A percentile compares a stretch with the other conserved stretches of the same genome.
Conservation (phyloP, 2,888 invertebrate species). For the Pristionchus exspectatus region DNA sequence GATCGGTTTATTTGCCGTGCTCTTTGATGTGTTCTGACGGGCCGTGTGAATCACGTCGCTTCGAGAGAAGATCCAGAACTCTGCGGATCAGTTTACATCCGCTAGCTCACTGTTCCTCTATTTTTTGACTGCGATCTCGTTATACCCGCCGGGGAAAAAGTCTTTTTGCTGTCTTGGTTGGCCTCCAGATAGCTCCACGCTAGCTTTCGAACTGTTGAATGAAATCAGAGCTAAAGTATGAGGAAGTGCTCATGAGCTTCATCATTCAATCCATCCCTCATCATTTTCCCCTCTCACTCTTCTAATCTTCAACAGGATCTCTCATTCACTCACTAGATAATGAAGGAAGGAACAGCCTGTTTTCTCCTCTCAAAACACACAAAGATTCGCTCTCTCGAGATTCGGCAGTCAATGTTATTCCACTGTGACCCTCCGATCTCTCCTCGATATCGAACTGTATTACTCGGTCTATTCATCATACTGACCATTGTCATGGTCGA, state of each 20-base stretch:
- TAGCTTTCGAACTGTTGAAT: neutral
- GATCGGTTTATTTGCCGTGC: neutral
- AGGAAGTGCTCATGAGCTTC: neutral
- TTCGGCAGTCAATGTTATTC: neutral
- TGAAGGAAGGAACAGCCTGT: neutral
- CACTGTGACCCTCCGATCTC: neutral
- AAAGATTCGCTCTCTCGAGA: neutral
- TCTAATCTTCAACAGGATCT: slow-evolving; percentile 34
- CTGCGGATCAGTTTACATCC: neutral
- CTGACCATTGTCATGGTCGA: neutral
- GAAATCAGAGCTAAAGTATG: neutral
- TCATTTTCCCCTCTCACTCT: neutral
- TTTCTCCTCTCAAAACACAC: neutral
- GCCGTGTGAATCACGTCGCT: neutral
- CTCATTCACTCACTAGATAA: neutral
- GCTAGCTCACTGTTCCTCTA: no score
- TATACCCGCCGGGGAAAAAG: no score
- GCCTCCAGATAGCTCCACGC: no score
- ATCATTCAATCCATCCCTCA: neutral
- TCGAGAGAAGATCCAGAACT: neutral
- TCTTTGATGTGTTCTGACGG: neutral
- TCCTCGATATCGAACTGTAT: slow-evolving; percentile 3
- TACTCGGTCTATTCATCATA: slow-evolving; percentile 3
- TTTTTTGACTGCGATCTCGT: no score
- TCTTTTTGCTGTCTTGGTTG: no score